Conservation (phyloP, 2,888 invertebrate species). For the Drosophila tanythrix region DNA sequence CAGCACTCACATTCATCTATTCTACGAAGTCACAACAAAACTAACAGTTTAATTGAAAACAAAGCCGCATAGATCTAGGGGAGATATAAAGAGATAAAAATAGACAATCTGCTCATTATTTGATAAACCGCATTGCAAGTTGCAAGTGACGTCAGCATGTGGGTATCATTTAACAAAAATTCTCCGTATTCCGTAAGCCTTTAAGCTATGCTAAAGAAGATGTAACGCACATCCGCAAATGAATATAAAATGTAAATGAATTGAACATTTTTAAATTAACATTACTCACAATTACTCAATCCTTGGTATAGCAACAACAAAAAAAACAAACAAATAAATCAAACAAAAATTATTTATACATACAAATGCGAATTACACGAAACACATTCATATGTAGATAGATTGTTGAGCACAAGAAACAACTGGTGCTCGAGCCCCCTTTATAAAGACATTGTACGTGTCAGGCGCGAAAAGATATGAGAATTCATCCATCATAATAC, state of each 20-base stretch:
- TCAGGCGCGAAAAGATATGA: slow-evolving; percentile 36
- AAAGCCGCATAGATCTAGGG: neutral
- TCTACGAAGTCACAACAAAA: no score
- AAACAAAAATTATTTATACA: slow-evolving; percentile 35
- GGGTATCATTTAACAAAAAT: neutral
- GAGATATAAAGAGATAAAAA: neutral
- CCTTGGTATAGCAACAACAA: slow-evolving; percentile 12
- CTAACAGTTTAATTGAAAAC: neutral
- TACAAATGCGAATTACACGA: slow-evolving; percentile 21
- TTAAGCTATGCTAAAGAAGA: no score
- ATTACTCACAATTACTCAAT: neutral
- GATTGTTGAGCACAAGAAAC: slow-evolving; percentile 38
- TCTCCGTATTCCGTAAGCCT: neutral
- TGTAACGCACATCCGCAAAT: neutral
- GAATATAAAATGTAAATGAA: slow-evolving; percentile 1
- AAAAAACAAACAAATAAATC: slow-evolving; percentile 46
- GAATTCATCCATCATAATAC: slow-evolving; percentile 44
- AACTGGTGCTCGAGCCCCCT: slow-evolving; percentile 39
- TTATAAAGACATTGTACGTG: neutral
- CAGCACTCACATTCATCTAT: no score
- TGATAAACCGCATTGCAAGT: neutral
- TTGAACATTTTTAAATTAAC: neutral
- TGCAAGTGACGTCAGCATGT: neutral
- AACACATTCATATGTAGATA: slow-evolving; percentile 9
- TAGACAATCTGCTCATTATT: neutral